Evolutionary conservation across 2,113 vertebrate species (phyloP).

Genomic region (Elephantulus edwardii): DNA sequence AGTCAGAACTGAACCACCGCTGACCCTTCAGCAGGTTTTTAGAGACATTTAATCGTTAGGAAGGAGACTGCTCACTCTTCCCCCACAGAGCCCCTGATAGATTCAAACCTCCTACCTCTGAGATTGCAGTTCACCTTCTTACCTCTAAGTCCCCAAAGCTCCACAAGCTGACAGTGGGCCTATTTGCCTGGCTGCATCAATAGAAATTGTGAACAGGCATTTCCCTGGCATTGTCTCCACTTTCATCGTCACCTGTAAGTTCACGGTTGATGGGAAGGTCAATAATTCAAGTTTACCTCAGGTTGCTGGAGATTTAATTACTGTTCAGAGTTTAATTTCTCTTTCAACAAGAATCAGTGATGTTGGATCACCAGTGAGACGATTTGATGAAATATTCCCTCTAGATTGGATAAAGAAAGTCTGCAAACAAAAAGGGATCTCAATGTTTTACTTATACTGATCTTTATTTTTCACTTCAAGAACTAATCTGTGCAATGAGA

Average conservation of each 20-base stretch:
- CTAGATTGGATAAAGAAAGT: not conserved
- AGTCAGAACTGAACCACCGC: not conserved
- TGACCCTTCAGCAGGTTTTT: too few relatives aligned
- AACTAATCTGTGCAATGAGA: not conserved
- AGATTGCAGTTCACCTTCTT: too few relatives aligned
- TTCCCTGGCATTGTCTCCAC: not conserved
- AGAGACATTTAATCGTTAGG: too few relatives aligned
- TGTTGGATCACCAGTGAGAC: not conserved
- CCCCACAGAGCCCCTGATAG: too few relatives aligned
- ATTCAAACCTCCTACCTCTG: too few relatives aligned
- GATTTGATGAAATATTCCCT: not conserved
- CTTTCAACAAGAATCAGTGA: not conserved
- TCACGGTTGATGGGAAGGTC: too few relatives aligned
- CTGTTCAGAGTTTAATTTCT: not conserved
- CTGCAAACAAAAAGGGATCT: not conserved
- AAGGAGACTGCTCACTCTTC: too few relatives aligned
- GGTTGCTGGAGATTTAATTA: not conserved
- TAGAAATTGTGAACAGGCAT: not conserved
- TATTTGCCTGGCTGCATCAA: not conserved
- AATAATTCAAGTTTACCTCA: not conserved
- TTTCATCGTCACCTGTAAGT: not conserved
- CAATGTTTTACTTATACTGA: not conserved
- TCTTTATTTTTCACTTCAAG: not conserved
- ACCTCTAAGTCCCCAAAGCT: too few relatives aligned
- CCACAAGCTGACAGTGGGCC: not conserved